These are phyloP conservation scores for Acrocephalus scirpaceus DNA, from an alignment of 2,797 vertebrate species.

Conservation along the genomic window DNA sequence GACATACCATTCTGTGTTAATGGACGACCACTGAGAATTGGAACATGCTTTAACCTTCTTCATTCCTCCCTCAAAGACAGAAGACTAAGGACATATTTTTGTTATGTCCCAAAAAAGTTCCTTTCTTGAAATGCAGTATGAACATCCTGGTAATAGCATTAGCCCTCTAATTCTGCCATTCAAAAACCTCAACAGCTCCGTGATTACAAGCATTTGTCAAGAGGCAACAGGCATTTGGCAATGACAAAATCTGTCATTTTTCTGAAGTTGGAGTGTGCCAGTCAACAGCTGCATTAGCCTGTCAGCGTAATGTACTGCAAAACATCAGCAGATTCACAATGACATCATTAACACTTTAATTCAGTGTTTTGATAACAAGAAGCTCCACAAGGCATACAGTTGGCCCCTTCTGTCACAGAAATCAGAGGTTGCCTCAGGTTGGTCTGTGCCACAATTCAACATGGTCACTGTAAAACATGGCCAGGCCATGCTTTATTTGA, in stretches of 20 bases:
- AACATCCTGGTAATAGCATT: conserved; percentile 19
- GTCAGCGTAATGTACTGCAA: conserved; percentile 61
- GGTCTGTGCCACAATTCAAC: not conserved
- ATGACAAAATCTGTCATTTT: conserved; percentile 84
- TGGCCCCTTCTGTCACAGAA: conserved; percentile 63
- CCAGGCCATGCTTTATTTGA: not conserved
- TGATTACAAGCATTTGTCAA: conserved; percentile 76
- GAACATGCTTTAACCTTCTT: conserved; percentile 42
- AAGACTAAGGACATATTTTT: conserved; percentile 52
- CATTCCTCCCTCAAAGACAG: conserved; percentile 44
- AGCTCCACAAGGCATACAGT: conserved; percentile 32
- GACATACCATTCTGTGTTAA: conserved; percentile 52
- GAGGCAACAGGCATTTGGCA: conserved; percentile 81
- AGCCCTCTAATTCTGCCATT: conserved; percentile 3
- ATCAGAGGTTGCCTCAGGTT: not conserved
- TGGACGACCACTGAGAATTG: conserved; percentile 27
- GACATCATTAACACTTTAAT: conserved; percentile 68
- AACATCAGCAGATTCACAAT: conserved; percentile 73
- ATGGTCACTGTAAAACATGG: not conserved
- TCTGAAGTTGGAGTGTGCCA: conserved; percentile 86
- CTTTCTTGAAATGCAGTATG: not conserved
- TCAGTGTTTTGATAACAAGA: conserved; percentile 60
- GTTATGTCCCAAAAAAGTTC: conserved; percentile 15
- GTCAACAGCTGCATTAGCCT: conserved; percentile 85
- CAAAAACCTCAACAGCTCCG: conserved; percentile 72